A percentile compares a stretch with the other conserved stretches of the same genome.
Conservation (phyloP, 2,113 vertebrate species). For the Mormyrus lacerda region DNA sequence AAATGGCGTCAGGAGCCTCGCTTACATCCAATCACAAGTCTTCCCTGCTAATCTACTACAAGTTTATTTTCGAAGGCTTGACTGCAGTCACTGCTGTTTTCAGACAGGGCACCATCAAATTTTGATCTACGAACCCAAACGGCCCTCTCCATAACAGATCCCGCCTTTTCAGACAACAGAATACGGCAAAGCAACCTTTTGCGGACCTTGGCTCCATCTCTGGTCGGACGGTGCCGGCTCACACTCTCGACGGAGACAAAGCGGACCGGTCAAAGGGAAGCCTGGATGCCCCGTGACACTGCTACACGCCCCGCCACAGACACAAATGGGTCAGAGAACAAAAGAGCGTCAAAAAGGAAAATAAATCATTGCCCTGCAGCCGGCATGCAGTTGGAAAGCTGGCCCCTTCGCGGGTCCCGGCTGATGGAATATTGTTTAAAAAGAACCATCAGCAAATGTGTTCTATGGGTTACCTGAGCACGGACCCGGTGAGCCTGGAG, state of each 20-base stretch:
- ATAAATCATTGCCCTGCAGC: slow-evolving; percentile 54
- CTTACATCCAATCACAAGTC: background rate
- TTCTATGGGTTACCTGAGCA: slow-evolving; percentile 38
- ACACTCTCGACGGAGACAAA: background rate
- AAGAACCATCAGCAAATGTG: slow-evolving; percentile 50
- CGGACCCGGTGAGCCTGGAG: slow-evolving; percentile 25
- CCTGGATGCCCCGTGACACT: slow-evolving; percentile 28
- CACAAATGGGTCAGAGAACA: slow-evolving; percentile 51
- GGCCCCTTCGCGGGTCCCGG: slow-evolving; percentile 50
- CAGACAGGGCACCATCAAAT: background rate
- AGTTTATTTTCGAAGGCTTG: background rate
- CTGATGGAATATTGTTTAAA: slow-evolving; percentile 43
- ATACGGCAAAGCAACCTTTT: background rate
- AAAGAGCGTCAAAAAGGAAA: slow-evolving; percentile 43
- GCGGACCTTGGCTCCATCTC: background rate
- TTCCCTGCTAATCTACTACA: background rate
- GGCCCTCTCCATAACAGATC: background rate
- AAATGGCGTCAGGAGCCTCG: background rate
- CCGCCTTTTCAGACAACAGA: background rate
- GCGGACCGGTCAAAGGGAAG: background rate
- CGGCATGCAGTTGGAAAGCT: slow-evolving; percentile 46
- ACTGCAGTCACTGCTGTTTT: background rate
- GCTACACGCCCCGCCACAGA: slow-evolving; percentile 25
- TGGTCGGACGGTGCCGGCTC: background rate
- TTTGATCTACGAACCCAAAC: background rate